Evolutionary conservation across 23 tunicate genomes (phyloP).

Genomic region (Ascidia mentula): DNA sequence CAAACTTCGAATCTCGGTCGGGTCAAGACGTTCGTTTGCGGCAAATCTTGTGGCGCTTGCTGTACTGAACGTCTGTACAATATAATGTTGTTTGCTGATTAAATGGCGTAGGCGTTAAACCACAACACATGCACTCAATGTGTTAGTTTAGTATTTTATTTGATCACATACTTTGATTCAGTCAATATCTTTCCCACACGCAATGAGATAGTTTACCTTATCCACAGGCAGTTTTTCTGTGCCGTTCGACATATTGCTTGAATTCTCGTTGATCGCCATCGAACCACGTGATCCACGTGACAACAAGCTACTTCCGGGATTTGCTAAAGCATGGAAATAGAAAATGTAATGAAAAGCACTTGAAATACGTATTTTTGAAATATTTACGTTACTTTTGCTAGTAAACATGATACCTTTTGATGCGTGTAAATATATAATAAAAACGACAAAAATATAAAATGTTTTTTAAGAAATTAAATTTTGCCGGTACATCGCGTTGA

Average conservation of each 20-base stretch:
- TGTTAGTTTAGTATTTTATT: too few species aligned
- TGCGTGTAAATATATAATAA: not conserved
- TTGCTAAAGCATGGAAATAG: conserved; percentile 43
- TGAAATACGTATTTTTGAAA: too few species aligned
- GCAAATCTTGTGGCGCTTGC: conserved; percentile 38
- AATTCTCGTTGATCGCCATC: conserved; percentile 6
- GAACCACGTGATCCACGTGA: conserved; percentile 57
- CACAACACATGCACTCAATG: too few species aligned
- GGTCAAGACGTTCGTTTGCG: conserved; percentile 38
- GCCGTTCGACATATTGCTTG: not conserved
- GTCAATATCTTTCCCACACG: too few species aligned
- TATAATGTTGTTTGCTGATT: too few species aligned
- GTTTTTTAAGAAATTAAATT: too few species aligned
- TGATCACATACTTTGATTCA: too few species aligned
- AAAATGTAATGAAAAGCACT: not conserved
- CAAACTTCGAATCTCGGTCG: conserved; percentile 56
- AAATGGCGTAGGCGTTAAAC: too few species aligned
- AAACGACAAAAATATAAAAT: too few species aligned
- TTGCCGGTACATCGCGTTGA: too few species aligned
- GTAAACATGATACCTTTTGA: not conserved
- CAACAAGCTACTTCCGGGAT: conserved; percentile 71
- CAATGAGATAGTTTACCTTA: too few species aligned
- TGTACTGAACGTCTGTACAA: conserved; percentile 26
- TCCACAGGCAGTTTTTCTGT: not conserved
- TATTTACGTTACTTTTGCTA: too few species aligned